Conservation (phyloP, 2,797 vertebrate species). For the Phrynocephalus guinanensis region DNA sequence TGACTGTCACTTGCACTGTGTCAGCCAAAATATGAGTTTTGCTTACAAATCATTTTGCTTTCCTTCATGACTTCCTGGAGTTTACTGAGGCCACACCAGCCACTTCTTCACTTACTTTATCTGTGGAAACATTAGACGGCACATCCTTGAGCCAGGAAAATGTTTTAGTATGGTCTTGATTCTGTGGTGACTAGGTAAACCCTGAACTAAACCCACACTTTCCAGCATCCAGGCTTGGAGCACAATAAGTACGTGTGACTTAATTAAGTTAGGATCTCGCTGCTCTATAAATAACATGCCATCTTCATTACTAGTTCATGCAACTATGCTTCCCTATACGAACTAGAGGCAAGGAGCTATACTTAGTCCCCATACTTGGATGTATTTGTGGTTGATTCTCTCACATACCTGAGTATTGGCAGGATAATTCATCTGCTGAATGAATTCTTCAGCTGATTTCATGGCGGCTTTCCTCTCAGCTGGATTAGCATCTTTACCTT, state of each 20-base stretch:
- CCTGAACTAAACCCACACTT: not conserved
- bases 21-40: not conserved
- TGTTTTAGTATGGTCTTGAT: no score
- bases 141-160: no score
- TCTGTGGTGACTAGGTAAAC: no score
- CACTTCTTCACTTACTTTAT: not conserved
- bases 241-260: not conserved
- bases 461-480: constrained; percentile 89
- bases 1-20: not conserved
- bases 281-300: not conserved
- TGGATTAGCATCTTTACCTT: constrained; percentile 88
- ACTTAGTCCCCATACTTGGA: not conserved
- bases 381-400: not conserved
- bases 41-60: not conserved
- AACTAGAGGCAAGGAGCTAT: not conserved
- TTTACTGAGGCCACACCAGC: not conserved
- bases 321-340: not conserved
- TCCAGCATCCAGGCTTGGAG: not conserved
- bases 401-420: constrained; percentile 84
- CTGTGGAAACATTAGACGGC: not conserved
- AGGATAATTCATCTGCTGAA: constrained; percentile 89
- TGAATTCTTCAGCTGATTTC: constrained; percentile 91
- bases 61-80: not conserved
- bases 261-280: not conserved
- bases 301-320: not conserved